phyloP scores from a whole-genome alignment of 2,797 vertebrate species.

The Pogoniulus pusillus region DNA sequence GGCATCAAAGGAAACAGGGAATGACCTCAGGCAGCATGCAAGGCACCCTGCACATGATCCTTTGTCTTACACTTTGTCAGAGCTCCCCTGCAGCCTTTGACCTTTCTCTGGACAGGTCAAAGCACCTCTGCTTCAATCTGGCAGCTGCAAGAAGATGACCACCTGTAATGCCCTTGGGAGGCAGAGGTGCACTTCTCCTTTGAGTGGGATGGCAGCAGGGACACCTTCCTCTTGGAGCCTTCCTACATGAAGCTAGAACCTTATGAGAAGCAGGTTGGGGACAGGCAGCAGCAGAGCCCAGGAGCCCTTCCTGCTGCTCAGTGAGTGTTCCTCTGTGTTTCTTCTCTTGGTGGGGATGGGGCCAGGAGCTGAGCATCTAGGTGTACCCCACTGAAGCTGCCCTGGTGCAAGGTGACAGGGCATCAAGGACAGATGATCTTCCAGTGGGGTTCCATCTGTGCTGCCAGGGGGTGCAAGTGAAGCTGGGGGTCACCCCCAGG shows the following conservation, averaged over 20 bases:
- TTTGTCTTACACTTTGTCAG: not conserved
- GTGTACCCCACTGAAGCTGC: slow-evolving; percentile 86
- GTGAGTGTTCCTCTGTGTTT: not conserved
- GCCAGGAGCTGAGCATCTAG: slow-evolving; percentile 84
- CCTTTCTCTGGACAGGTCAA: slow-evolving; percentile 79
- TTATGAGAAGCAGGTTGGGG: slow-evolving; percentile 76
- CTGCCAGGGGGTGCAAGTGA: slow-evolving; percentile 84
- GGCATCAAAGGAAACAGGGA: not conserved
- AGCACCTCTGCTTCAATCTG: slow-evolving; percentile 79
- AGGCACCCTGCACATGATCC: not conserved
- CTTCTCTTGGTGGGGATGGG: not conserved
- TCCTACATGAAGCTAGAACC: slow-evolving; percentile 82
- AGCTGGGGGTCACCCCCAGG: slow-evolving; percentile 84
- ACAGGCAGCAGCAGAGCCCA: rapidly evolving
- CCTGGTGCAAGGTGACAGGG: slow-evolving; percentile 84
- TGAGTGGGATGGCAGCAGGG: slow-evolving; percentile 81
- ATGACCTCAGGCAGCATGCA: not conserved
- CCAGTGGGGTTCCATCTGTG: slow-evolving; percentile 76
- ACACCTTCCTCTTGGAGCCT: slow-evolving; percentile 86
- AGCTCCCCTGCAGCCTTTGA: not conserved
- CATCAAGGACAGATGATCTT: slow-evolving; percentile 83
- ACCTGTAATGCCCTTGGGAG: slow-evolving; percentile 83
- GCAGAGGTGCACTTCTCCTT: slow-evolving; percentile 85
- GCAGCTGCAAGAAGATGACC: slow-evolving; percentile 83
- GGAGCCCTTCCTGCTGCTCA: not conserved